Evolutionary conservation across 2,113 vertebrate genomes (phyloP), one percentile per base, ranked within the genome.

Genomic region (Bathybates hornii): DNA sequence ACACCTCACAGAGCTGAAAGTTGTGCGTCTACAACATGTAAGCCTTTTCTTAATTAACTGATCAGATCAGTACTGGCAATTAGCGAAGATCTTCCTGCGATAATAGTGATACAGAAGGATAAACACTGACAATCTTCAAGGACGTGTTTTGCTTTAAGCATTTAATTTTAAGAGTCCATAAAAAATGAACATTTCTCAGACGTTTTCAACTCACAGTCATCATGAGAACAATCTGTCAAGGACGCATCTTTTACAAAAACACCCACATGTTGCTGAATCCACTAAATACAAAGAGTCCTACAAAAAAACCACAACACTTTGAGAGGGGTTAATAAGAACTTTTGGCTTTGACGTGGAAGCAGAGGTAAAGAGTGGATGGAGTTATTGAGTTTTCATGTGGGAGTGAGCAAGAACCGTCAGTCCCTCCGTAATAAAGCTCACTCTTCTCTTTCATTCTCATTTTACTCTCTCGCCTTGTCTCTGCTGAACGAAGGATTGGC

Each of bases 161-260:
- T 95, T 94, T 95, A 94, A 86, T 94, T 27, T 45, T 50, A 85
- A 45, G 89, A 90, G 88, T 92, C 83, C 86, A 89, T 91, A 88
- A 90, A 93, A 94, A 92, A 91, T 66, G 50, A 91, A 89, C 85
- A 92, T 89, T 91, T 91, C 32, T 87, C 29, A 68, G 71, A 89
- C 78, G 19, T 87, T 82, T 83, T 89, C 57, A 54, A 80, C 83
- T 57, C 27, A 36, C 59, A 45, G 16, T 76, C 45, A 81, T 86
- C 48, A 71, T 16, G 45, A 85, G 52, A 90, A 89, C 36, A 86
- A 83, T 2, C 14, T 17, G 29, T 66, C 76, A 87, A 56, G 38
- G 36, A 78, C 24, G 16, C 81, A 82, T 81, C 16, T 45, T 87
- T 87, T 82, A 57, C 63, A 83, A 89, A 88, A 83, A 84, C 32